phyloP scores from a whole-genome alignment of 2,797 vertebrate genomes.

The Synanceia verrucosa region DNA sequence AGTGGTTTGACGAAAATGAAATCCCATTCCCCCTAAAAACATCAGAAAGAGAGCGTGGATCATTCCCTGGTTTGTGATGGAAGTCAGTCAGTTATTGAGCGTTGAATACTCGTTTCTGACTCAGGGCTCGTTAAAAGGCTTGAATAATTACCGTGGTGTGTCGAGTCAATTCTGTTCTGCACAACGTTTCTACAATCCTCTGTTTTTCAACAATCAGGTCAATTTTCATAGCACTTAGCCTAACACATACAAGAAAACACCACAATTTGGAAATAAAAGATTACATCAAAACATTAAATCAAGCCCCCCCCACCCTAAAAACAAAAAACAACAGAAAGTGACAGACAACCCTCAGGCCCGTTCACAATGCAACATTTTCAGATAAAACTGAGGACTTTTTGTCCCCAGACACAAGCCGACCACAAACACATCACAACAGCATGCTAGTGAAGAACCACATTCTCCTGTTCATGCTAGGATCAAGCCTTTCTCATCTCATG shows the following conservation, averaged over 20 bases:
- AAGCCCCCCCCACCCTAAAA: background rate
- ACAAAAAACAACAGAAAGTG: conserved; percentile 1
- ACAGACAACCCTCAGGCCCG: conserved; percentile 47
- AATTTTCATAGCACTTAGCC: conserved; percentile 46
- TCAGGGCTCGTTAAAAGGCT: background rate
- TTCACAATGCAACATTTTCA: conserved; percentile 51
- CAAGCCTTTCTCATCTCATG: conserved; percentile 21
- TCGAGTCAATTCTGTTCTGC: conserved; percentile 13
- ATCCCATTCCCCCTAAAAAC: conserved; percentile 47
- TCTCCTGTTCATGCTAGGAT: conserved; percentile 59
- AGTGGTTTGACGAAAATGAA: conserved; percentile 45
- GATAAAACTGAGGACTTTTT: conserved; percentile 43
- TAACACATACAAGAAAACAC: conserved; percentile 49
- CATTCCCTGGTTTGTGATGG: conserved; percentile 1
- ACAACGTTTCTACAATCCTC: conserved; percentile 20
- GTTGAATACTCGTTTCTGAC: conserved; percentile 6
- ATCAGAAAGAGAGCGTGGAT: background rate
- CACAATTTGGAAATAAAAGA: conserved; percentile 50
- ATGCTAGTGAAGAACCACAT: conserved; percentile 65
- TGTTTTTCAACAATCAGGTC: conserved; percentile 30
- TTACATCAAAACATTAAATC: conserved; percentile 44
- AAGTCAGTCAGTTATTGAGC: conserved; percentile 6
- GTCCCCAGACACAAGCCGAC: conserved; percentile 51
- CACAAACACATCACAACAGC: conserved; percentile 65
- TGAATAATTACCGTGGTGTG: conserved; percentile 3